Evolutionary conservation across 2,797 vertebrate genomes (phyloP).

Genomic region (Leptatherina wallacei): DNA sequence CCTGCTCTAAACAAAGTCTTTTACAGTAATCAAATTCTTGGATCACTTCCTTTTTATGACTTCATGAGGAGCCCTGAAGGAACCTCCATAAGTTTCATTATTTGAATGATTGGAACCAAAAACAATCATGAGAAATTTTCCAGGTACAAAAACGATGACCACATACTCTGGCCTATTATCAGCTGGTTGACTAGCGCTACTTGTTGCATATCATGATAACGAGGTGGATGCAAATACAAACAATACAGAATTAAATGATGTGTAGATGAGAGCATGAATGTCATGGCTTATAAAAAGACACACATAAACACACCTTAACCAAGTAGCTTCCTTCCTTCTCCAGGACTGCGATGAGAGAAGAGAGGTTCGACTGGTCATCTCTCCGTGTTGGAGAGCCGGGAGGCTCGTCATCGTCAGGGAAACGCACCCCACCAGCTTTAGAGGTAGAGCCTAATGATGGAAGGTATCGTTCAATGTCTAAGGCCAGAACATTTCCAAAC

Average conservation of each 20-base stretch:
- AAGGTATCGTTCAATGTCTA: background rate
- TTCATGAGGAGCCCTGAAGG: no score
- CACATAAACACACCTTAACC: constrained; percentile 71
- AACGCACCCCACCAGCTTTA: constrained; percentile 74
- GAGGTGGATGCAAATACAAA: background rate
- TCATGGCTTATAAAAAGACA: background rate
- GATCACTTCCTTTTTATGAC: no score
- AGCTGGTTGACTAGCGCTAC: no score
- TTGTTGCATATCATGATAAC: no score
- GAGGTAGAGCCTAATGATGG: constrained; percentile 73
- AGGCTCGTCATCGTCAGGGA: constrained; percentile 70
- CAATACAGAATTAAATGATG: no score
- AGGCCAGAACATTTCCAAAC: background rate
- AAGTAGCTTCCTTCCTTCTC: constrained; percentile 77
- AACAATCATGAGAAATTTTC: no score
- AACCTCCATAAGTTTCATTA: no score
- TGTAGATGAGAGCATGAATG: background rate
- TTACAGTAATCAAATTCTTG: no score
- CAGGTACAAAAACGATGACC: no score
- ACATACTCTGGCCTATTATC: no score
- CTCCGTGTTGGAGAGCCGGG: constrained; percentile 64
- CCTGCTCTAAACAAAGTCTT: no score
- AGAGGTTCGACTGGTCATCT: constrained; percentile 67
- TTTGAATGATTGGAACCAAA: no score
- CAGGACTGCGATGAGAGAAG: constrained; percentile 61